Conservation (phyloP, 2,888 invertebrate species). For the Chrysolina oricalcia region DNA sequence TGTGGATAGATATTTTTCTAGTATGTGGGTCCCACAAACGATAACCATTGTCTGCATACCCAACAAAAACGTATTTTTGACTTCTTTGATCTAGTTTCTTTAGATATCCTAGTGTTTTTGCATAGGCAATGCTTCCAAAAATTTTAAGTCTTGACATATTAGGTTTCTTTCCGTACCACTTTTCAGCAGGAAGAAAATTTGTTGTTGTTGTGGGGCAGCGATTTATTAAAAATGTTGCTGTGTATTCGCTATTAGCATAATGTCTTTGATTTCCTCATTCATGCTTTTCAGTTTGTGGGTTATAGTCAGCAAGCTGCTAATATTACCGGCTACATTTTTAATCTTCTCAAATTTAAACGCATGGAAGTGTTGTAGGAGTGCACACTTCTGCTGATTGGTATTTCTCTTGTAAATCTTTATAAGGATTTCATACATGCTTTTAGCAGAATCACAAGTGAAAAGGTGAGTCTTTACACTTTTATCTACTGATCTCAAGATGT, state of each 20-base stretch:
- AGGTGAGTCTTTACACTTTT: too few species aligned
- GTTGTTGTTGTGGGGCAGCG: background rate
- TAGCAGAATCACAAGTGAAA: too few species aligned
- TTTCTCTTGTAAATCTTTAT: too few species aligned
- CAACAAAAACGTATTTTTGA: background rate
- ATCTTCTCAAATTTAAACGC: background rate
- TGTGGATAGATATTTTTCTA: background rate
- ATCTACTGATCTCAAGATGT: too few species aligned
- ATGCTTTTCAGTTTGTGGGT: background rate
- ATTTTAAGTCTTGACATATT: background rate
- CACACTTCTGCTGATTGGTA: background rate
- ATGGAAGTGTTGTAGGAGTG: background rate
- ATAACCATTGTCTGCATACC: background rate
- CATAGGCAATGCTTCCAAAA: background rate
- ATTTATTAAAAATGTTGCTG: background rate
- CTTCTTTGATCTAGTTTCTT: slow-evolving; percentile 15
- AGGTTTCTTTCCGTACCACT: slow-evolving; percentile 1
- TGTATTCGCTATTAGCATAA: background rate
- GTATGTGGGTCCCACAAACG: background rate
- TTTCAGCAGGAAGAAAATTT: background rate
- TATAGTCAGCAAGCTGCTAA: background rate
- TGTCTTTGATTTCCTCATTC: background rate
- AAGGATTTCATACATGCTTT: too few species aligned
- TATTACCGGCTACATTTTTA: background rate
- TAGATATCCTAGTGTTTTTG: background rate